phyloP scores from a whole-genome alignment of 2,888 invertebrate species.

The Timandra comae region DNA sequence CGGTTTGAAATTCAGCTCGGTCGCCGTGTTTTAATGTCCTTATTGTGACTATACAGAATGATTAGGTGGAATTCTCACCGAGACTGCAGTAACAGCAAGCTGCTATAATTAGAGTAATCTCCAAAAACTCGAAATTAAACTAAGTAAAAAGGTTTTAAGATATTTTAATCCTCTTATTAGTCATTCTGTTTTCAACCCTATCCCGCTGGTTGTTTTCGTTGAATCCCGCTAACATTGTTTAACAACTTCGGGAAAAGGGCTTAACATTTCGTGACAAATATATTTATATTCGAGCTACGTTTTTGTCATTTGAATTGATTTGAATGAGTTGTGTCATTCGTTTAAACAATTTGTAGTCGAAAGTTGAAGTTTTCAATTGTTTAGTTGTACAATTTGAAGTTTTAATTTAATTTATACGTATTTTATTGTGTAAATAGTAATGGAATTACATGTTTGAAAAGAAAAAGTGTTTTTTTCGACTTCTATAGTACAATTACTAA shows the following conservation, averaged over 20 bases:
- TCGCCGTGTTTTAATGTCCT: neutral
- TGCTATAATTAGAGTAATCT: conserved; percentile 39
- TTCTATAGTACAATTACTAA: too few species aligned
- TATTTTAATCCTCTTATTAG: conserved; percentile 43
- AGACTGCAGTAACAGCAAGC: conserved; percentile 30
- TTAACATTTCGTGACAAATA: conserved; percentile 25
- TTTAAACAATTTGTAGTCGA: conserved; percentile 17
- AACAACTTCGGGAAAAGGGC: conserved; percentile 29
- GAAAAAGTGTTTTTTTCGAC: too few species aligned
- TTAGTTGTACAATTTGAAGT: too few species aligned
- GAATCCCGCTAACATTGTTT: conserved; percentile 28
- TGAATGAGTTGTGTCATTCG: conserved; percentile 12
- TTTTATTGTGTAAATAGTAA: too few species aligned
- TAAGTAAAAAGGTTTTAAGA: conserved; percentile 47
- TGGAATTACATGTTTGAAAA: too few species aligned
- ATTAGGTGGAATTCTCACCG: conserved; percentile 27
- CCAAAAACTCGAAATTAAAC: conserved; percentile 38
- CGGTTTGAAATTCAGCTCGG: neutral
- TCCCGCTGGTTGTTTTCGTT: conserved; percentile 21
- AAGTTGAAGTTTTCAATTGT: too few species aligned
- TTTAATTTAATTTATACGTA: too few species aligned
- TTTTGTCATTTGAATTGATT: conserved; percentile 24
- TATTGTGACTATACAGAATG: conserved; percentile 15
- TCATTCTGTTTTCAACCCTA: conserved; percentile 33
- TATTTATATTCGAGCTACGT: conserved; percentile 19